These are phyloP conservation scores for Limnephilus marmoratus DNA, from an alignment of 2,888 invertebrate species.

Conservation along the genomic window DNA sequence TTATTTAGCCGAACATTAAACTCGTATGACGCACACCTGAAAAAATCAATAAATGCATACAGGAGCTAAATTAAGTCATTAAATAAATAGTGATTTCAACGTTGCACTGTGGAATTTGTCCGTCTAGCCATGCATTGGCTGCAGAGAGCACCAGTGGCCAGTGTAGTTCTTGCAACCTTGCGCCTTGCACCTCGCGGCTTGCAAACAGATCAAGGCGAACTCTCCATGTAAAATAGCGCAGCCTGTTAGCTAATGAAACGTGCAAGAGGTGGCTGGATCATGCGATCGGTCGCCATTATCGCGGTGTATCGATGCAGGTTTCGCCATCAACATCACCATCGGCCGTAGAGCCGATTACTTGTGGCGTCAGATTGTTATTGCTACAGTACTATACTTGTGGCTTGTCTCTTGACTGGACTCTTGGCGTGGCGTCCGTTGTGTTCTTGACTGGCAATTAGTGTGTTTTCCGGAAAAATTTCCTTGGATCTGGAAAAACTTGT, in stretches of 20 bases:
- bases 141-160: background rate
- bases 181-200: background rate
- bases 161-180: background rate
- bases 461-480: background rate
- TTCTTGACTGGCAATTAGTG: background rate
- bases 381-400: background rate
- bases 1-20: background rate
- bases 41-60: background rate
- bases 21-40: background rate
- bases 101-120: background rate
- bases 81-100: background rate
- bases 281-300: background rate
- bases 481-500: too few relatives aligned
- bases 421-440: background rate
- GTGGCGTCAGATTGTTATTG: background rate
- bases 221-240: background rate
- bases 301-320: background rate
- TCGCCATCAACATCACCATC: background rate
- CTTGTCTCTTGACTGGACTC: background rate
- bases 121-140: background rate
- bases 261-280: background rate
- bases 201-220: background rate
- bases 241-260: conserved; percentile 2
- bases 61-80: background rate
- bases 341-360: background rate